These are phyloP conservation scores for Jaculus jaculus DNA, from an alignment of 2,113 vertebrate genomes.

Conservation along the genomic window DNA sequence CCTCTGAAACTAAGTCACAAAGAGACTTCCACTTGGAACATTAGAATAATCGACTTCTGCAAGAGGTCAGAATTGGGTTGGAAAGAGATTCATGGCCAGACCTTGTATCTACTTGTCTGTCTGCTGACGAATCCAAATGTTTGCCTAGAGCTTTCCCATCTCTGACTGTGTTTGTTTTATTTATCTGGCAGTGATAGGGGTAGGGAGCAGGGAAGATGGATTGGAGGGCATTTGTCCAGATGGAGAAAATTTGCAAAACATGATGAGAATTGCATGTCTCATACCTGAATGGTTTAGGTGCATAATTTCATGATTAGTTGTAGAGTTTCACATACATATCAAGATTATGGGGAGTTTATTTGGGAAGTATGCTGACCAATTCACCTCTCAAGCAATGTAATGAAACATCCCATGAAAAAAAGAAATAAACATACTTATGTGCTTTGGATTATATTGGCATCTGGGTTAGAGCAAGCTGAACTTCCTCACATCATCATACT, in stretches of 20 bases:
- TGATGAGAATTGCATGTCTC: background rate
- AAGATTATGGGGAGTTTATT: background rate
- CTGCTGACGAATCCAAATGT: background rate
- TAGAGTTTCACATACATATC: background rate
- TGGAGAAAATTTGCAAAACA: background rate
- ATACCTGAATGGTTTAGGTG: background rate
- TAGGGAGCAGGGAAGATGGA: background rate
- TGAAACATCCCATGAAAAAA: background rate
- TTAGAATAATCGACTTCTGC: background rate
- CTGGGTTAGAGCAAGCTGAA: no score
- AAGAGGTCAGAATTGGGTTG: background rate
- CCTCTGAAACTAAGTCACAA: no score
- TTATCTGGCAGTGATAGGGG: background rate
- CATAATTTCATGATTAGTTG: background rate
- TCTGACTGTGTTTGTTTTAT: background rate
- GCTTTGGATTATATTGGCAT: accelerated
- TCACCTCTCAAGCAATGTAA: background rate
- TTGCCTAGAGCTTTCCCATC: background rate
- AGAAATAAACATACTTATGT: background rate
- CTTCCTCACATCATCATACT: accelerated
- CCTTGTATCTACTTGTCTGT: background rate
- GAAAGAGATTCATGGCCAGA: background rate
- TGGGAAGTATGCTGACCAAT: background rate
- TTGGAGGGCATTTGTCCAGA: background rate
- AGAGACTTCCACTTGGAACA: background rate